Conservation (phyloP, 2,888 invertebrate genomes). For the Tenthredo mesomela region DNA sequence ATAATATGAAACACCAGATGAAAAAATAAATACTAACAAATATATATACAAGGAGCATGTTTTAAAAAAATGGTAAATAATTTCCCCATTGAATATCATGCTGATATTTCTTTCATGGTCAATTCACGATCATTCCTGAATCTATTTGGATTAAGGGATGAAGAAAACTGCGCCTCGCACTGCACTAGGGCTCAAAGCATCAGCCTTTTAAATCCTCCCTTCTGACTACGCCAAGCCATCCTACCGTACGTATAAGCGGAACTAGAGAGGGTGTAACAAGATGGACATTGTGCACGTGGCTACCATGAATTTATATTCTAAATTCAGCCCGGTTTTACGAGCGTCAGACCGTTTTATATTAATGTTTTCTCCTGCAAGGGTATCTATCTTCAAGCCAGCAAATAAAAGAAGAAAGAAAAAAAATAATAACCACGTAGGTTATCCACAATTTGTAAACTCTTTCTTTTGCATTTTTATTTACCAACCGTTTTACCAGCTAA, state of each 20-base stretch:
- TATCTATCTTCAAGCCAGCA: background rate
- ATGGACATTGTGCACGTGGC: constrained; percentile 50
- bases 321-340: constrained; percentile 50
- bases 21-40: background rate
- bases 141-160: background rate
- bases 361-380: constrained; percentile 27
- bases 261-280: background rate
- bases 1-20: background rate
- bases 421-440: background rate
- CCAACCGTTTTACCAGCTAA: background rate
- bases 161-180: background rate
- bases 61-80: background rate
- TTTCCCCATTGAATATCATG: background rate
- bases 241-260: background rate
- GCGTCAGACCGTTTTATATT: constrained; percentile 45
- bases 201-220: constrained; percentile 5
- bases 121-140: background rate
- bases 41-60: background rate
- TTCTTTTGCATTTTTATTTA: background rate
- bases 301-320: constrained; percentile 55
- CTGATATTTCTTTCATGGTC: background rate
- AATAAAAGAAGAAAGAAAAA: background rate
- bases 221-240: background rate
- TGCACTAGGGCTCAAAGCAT: background rate
- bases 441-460: background rate